Evolutionary conservation across 2,113 vertebrate species (phyloP).

Genomic region (Eublepharis macularius): DNA sequence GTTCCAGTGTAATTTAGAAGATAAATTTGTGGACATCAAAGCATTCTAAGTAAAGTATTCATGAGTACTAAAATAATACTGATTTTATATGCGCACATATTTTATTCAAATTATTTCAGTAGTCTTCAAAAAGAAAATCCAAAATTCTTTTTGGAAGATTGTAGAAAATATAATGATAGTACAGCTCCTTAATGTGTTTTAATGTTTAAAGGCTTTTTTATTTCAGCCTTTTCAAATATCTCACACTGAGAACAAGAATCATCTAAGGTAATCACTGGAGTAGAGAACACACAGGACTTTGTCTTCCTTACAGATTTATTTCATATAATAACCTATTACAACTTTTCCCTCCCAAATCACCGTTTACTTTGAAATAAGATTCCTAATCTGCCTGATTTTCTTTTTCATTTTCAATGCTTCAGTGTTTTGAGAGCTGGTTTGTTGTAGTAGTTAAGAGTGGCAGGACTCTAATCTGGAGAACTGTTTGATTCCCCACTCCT

Average conservation of each 20-base stretch:
- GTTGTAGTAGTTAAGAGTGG: too few relatives aligned
- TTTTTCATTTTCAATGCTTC: background rate
- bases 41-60: conserved; percentile 63
- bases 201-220: conserved; percentile 49
- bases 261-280: background rate
- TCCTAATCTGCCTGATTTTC: background rate
- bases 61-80: conserved; percentile 70
- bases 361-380: conserved; percentile 7
- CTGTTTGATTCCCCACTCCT: too few relatives aligned
- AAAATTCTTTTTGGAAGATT: conserved; percentile 47
- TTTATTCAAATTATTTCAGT: conserved; percentile 69
- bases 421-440: too few relatives aligned
- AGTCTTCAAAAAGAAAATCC: conserved; percentile 58
- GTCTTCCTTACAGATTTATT: conserved; percentile 6
- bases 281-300: conserved; percentile 9
- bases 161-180: conserved; percentile 55
- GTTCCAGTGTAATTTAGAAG: conserved; percentile 63
- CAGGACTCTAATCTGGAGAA: too few relatives aligned
- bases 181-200: conserved; percentile 51
- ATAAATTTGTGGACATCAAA: conserved; percentile 59
- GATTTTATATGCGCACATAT: conserved; percentile 60
- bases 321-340: background rate
- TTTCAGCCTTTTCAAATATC: conserved; percentile 34
- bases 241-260: conserved; percentile 25
- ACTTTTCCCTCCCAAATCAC: background rate